Evolutionary conservation across 2,797 vertebrate species (phyloP), one percentile per base, ranked within the genome.

Genomic region (Centropyge bicolor): DNA sequence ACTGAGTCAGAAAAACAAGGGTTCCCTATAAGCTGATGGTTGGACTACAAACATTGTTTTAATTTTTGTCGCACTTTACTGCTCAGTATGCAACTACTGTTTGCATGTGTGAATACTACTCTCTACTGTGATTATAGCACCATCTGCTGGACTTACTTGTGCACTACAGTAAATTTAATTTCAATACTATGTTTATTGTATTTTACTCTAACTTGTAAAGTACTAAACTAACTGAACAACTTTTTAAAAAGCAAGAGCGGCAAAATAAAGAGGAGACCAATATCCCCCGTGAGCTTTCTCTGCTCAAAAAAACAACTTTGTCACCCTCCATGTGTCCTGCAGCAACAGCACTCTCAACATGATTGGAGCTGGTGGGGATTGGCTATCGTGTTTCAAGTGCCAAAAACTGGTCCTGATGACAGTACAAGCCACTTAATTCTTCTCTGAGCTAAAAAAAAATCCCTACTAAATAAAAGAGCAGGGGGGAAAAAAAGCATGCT

Each of bases 101-200:
- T 10, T 60, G 20, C 3, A 5, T 43, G 54, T 8, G 38, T 17
- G 17, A 17, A 0, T 8, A 45, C 22, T 48, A 11, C 10, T 45
- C 45, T 71, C 17, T 55, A 5, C 20, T 71, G 35, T 51, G 48
- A 61, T 51, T 76, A 80, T 51, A 83, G 82, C 87, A 0, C 86
- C 89, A 86, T 80, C 85, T 89, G 40, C 73, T 88, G 89, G 82
- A 71, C 9, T 5, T 48, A 3, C 3, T 4, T 41, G 11, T 35
- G 20, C 8, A 43, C 8, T 35, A 10, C 41, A 12, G 13, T 45
- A 40, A 60, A 60, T 40, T 2, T 59, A 3, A 59, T 38, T 43
- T 43, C 14, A 61, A 8, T 8, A 16, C 13, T 9, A 4, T 9
- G 24, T 22, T 41, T 61, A 16, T 41, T 22, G 10, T 31, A 31